Percentiles rank a stretch among this genome's conserved stretches.
These are phyloP conservation scores for Spilosoma lubricipeda DNA, from an alignment of 2,888 invertebrate genomes.

Conservation along the genomic window DNA sequence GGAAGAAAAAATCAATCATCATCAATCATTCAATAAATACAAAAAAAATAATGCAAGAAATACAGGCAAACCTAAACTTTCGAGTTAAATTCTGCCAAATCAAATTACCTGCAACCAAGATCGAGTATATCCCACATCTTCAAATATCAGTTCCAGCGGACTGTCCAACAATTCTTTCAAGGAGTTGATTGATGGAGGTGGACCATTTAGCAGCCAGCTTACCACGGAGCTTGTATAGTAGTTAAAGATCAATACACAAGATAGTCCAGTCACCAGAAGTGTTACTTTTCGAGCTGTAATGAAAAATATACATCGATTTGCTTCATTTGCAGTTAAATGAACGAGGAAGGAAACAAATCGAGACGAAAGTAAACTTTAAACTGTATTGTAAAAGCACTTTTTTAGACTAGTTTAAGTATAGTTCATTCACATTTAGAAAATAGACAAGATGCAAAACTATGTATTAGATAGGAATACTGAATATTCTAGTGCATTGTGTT, in stretches of 20 bases:
- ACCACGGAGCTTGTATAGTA: slow-evolving; percentile 88
- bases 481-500: no score
- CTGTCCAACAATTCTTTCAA: slow-evolving; percentile 82
- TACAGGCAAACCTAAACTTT: background rate
- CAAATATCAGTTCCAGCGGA: slow-evolving; percentile 78
- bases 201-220: slow-evolving; percentile 83
- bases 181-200: slow-evolving; percentile 81
- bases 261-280: slow-evolving; percentile 71
- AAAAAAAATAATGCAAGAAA: no score
- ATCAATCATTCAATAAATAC: no score
- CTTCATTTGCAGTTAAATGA: no score
- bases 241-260: slow-evolving; percentile 82
- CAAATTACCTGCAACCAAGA: slow-evolving; percentile 71
- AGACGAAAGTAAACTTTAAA: no score
- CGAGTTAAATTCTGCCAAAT: background rate
- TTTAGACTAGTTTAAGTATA: no score
- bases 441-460: no score
- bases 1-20: no score
- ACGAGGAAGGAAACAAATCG: no score
- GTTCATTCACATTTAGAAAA: no score
- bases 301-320: background rate
- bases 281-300: slow-evolving; percentile 68
- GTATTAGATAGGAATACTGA: no score
- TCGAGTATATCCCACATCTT: slow-evolving; percentile 80
- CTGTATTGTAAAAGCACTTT: no score